Base-by-base conservation (phyloP, 2,888 invertebrate genomes). In the Spisula solida region DNA sequence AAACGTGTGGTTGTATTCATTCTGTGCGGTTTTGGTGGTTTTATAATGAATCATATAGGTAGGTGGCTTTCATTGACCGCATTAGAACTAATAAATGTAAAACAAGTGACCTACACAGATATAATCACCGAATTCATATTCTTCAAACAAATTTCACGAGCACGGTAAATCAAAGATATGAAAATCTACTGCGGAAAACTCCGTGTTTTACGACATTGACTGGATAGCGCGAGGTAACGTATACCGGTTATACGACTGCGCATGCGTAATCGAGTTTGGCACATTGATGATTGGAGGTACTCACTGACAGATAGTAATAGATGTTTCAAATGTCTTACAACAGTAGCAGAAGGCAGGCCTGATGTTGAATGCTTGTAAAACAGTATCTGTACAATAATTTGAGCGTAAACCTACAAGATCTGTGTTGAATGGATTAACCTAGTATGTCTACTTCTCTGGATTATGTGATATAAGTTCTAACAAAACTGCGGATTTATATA, bases 221-320 rank as follows among this genome's bases (percentile, higher is more conserved):
- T 78, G 18, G 78, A 83, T 47, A 48, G 66, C 31, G 47, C 66
- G 83, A 83, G 75, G 83, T 84, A 84, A 84, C 84, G 84, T 84
- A 84, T n/a, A 84, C 75, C 84, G 70, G 80, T 55, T 81, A 51
- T 70, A 66, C 14, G 34, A n/a, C n/a, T 66, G 86, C 86, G 86
- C 86, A 86, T 86, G 86, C 86, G 86, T 81, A 86, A 86, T 86
- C 47, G 55, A 86, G 81, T 86, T 86, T 70, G 81, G 81, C 81
- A 86, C 66, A 81, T 70, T 66, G 47, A 75, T 81, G 86, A 41
- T 80, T 70, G 48, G 78, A 66, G 60, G 81, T 60, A 86, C 78
- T 47, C 81, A 31, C 81, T 75, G 81, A 86, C 60, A 86, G 86
- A 86, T 86, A 86, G 81, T 60, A 75, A 16, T 51, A 81, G 66